Percentiles rank a stretch among this genome's conserved stretches.
These are phyloP conservation scores for Brachyistius frenatus DNA, from an alignment of 2,113 vertebrate species.

Conservation along the genomic window DNA sequence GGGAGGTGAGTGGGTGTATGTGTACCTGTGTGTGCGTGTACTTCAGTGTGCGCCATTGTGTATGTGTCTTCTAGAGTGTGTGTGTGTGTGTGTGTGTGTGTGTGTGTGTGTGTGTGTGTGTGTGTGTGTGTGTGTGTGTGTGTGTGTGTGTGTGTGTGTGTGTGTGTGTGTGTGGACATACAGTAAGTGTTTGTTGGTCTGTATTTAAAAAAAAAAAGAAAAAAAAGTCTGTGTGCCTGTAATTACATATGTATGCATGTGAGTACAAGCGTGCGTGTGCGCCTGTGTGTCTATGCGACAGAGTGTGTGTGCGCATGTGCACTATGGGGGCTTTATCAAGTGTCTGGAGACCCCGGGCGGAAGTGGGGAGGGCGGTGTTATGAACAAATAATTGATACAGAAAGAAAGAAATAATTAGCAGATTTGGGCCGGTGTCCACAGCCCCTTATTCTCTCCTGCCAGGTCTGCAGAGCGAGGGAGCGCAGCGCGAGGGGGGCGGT, in stretches of 20 bases:
- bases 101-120: slow-evolving; percentile 39
- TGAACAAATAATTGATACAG: slow-evolving; percentile 86
- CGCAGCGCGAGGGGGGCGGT: slow-evolving; percentile 36
- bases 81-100: slow-evolving; percentile 41
- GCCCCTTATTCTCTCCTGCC: slow-evolving; percentile 75
- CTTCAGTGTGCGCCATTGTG: slow-evolving; percentile 10
- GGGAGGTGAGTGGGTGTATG: slow-evolving; percentile 66
- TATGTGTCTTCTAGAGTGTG: background rate
- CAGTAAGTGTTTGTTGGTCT: slow-evolving; percentile 46
- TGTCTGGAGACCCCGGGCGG: slow-evolving; percentile 80
- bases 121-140: no score
- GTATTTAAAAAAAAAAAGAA: slow-evolving; percentile 2
- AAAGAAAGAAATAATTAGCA: slow-evolving; percentile 88
- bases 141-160: slow-evolving; percentile 16
- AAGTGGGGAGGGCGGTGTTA: slow-evolving; percentile 76
- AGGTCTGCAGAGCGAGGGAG: slow-evolving; percentile 71
- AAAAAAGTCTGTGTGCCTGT: slow-evolving; percentile 25
- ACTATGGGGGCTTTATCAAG: slow-evolving; percentile 78
- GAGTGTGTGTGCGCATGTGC: slow-evolving; percentile 22
- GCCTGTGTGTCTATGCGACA: background rate
- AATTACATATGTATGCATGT: slow-evolving; percentile 45
- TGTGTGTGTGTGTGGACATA: slow-evolving; percentile 42
- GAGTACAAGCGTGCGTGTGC: slow-evolving; percentile 16
- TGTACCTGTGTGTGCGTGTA: slow-evolving; percentile 55
- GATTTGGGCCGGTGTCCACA: slow-evolving; percentile 81